Base-by-base conservation (phyloP, 2,797 vertebrate species). In the Tokudaia tokunoshimensis region DNA sequence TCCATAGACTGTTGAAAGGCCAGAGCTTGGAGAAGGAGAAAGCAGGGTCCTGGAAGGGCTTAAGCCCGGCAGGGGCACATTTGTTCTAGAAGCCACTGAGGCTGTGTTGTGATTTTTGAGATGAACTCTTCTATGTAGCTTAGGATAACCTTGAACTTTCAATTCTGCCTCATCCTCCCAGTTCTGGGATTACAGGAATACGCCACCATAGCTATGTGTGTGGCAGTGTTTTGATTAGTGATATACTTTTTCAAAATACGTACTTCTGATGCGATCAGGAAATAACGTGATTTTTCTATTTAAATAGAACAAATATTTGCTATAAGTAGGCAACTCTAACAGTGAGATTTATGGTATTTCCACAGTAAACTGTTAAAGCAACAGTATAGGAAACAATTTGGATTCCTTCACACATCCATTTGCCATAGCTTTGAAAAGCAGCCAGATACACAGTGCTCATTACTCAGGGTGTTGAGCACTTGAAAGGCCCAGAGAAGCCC, bases 51-150 rank as follows among this genome's bases (percentile, higher is more conserved):
- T 37, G 14, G 31, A 61, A 59, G 11, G 17, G 44, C n/a, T 75
- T 92, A 74, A 74, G 44, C 52, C 88, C 83, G 72, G 61, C 47
- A 26, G 15, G 86, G 61, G 57, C 47, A 70, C 82, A 94, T 89
- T 89, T 90, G 70, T 81, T 94, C 31, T 91, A 93, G 57, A 96
- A 79, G 31, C 34, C 5, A n/a, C 50, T 55, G 78, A 31, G 50
- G 50, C 4, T n/a, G 29, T n/a, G 50, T n/a, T 22, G 34, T 44
- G 22, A 8, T 37, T 34, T 20, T 22, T 34, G 9, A n/a, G 78
- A 80, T 80, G 50, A 34, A 10, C 19, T 80, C 24, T 55, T 57
- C 50, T 57, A 3, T 22, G 50, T n/a, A n/a, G 78, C 31, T 80
- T 10, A 55, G 52, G 78, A n/a, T 55, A n/a, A 10, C 34, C 31